Conservation (phyloP, 2,888 invertebrate genomes). For the Amorpha juglandis region DNA sequence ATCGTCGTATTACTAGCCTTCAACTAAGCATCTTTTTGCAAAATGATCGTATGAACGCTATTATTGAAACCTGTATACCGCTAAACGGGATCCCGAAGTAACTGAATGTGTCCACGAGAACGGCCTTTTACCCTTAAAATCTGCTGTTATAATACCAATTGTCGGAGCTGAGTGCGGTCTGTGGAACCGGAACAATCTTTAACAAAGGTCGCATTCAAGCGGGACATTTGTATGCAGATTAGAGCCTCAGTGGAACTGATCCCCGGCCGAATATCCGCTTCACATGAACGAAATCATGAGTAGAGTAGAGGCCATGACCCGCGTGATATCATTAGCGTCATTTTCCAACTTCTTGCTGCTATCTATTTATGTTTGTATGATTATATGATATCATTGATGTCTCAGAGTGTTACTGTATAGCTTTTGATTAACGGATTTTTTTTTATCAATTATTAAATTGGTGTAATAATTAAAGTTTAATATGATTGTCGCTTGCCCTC, state of each 20-base stretch:
- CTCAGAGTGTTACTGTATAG: too few species aligned
- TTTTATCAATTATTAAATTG: too few species aligned
- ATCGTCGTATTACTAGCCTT: too few species aligned
- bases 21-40: too few species aligned
- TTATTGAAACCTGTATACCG: too few species aligned
- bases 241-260: conserved; percentile 15
- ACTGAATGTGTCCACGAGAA: not conserved
- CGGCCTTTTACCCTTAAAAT: not conserved
- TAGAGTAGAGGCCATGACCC: not conserved
- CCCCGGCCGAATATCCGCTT: not conserved
- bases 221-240: conserved; percentile 20
- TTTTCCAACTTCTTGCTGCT: not conserved
- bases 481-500: too few species aligned
- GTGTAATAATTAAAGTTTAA: too few species aligned
- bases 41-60: too few species aligned
- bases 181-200: not conserved
- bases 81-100: too few species aligned
- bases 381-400: too few species aligned
- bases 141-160: not conserved
- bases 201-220: conserved; percentile 6
- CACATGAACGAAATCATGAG: not conserved
- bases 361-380: too few species aligned
- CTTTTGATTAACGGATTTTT: too few species aligned
- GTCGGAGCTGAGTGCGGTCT: not conserved
- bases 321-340: not conserved